Base-by-base conservation (phyloP, 1,140 invertebrate genomes). In the Prorops nasuta region DNA sequence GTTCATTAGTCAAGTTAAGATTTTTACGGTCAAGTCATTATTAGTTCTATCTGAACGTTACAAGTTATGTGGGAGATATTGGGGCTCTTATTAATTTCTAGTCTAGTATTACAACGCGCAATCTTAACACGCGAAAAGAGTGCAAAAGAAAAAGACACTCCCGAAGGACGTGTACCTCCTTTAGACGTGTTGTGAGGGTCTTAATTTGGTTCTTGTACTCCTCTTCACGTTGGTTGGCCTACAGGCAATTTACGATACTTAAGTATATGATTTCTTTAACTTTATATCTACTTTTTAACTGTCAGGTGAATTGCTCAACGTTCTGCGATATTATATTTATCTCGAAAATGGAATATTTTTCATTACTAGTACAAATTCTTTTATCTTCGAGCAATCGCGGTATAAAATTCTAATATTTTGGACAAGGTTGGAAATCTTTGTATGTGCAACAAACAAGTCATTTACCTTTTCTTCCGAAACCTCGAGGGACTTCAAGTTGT, bases 141-240 rank as follows among this genome's bases (percentile, higher is more conserved):
- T 4, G 24, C 24, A 28, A 54, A 45, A 49, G 35, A 57, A 63
- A 69, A 64, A 69, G 63, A 67, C 72, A 74, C 69, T 72, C 60
- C 72, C 72, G 68, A 73, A 78, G 76, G 44, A 63, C 63, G 60
- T 74, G 81, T 90, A 98, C 95, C 94, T 97, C 94, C 89, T 98
- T 98, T 83, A 99, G 92, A 81, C 96, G 92, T 78, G 92, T 92
- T 74, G 93, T 97, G 78, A 98, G 86, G 78, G 94, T 96, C 87
- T 98, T 97, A 86, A 99, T 99, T 84, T 98, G 96, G 81, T 97
- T 94, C 86, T 99, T 98, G 87, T 98, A 99, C 79, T 97, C 95
- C 84, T 99, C 97, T 83, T 99, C 97, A 78, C 97, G 92, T 87
- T 98, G 96, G 83, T 96, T 97, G 82, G 96, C 94, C 96, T 98